Evolutionary conservation across 2,797 vertebrate species (phyloP).

Genomic region (Eulemur mongoz): DNA sequence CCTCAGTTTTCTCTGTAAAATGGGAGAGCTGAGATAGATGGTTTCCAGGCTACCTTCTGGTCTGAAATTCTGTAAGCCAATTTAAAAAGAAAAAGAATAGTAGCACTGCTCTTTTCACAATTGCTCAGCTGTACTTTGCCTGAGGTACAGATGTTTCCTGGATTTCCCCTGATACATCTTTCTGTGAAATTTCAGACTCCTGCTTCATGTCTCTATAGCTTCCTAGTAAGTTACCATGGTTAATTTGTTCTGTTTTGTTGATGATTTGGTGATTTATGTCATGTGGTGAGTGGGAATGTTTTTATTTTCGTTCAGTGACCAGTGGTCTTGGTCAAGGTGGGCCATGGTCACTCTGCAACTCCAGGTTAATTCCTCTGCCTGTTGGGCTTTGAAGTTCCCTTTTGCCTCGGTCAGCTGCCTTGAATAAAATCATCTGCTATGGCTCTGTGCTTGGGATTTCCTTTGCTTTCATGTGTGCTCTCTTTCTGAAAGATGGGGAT

Average conservation of each 20-base stretch:
- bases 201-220: background rate
- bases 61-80: background rate
- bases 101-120: background rate
- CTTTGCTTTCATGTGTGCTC: conserved; percentile 64
- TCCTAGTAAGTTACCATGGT: background rate
- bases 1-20: background rate
- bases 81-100: background rate
- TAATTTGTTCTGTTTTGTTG: background rate
- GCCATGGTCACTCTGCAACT: background rate
- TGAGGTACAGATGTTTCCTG: background rate
- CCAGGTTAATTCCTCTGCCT: background rate
- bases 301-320: background rate
- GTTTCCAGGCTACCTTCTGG: background rate
- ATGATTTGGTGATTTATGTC: background rate
- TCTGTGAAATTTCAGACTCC: background rate
- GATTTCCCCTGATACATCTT: background rate
- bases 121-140: background rate
- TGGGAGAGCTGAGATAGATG: background rate
- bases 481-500: background rate
- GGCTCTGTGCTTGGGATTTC: conserved; percentile 31
- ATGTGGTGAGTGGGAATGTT: background rate
- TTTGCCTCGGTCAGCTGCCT: conserved; percentile 64
- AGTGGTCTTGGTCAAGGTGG: background rate
- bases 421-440: conserved; percentile 70
- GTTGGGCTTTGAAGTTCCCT: conserved; percentile 67